These are phyloP conservation scores for Drosophila subobscura DNA, from an alignment of 1,140 invertebrate species.

Conservation along the genomic window DNA sequence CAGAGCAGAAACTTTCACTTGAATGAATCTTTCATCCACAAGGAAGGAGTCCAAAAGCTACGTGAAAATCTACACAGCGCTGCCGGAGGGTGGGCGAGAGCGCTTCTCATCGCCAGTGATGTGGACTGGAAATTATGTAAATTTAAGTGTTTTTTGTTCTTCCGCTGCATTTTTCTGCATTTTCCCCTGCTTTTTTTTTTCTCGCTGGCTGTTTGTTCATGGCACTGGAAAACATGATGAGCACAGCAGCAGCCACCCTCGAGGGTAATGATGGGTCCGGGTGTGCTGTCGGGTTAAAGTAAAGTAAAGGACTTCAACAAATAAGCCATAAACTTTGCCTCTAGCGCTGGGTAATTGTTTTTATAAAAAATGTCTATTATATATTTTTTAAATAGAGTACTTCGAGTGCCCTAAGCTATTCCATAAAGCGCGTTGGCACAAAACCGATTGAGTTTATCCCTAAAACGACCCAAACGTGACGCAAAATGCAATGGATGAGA, in stretches of 20 bases:
- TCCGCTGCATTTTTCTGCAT: slow-evolving; percentile 53
- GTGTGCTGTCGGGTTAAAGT: slow-evolving; percentile 15
- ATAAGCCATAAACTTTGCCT: slow-evolving; percentile 44
- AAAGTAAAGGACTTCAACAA: slow-evolving; percentile 16
- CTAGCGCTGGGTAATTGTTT: slow-evolving; percentile 33
- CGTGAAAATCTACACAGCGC: not conserved
- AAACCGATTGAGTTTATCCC: slow-evolving; percentile 2
- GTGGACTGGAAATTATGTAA: slow-evolving; percentile 77
- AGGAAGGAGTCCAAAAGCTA: slow-evolving; percentile 17
- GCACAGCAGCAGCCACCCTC: slow-evolving; percentile 30
- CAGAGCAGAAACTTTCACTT: slow-evolving; percentile 31
- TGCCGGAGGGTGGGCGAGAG: not conserved
- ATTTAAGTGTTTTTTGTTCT: slow-evolving; percentile 72
- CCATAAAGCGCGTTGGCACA: not conserved
- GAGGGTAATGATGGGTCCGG: slow-evolving; percentile 21
- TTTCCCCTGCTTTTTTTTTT: slow-evolving; percentile 50
- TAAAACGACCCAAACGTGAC: slow-evolving; percentile 21
- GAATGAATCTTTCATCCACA: slow-evolving; percentile 24
- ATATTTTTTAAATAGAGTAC: slow-evolving; percentile 23
- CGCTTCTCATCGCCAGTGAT: slow-evolving; percentile 30
- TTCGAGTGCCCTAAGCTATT: slow-evolving; percentile 4
- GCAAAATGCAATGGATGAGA: not conserved
- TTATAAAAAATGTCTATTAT: slow-evolving; percentile 2
- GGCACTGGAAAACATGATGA: slow-evolving; percentile 78
- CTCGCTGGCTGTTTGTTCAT: slow-evolving; percentile 56